Conservation (phyloP, 2,797 vertebrate genomes). For the Catamblyrhynchus diadema region DNA sequence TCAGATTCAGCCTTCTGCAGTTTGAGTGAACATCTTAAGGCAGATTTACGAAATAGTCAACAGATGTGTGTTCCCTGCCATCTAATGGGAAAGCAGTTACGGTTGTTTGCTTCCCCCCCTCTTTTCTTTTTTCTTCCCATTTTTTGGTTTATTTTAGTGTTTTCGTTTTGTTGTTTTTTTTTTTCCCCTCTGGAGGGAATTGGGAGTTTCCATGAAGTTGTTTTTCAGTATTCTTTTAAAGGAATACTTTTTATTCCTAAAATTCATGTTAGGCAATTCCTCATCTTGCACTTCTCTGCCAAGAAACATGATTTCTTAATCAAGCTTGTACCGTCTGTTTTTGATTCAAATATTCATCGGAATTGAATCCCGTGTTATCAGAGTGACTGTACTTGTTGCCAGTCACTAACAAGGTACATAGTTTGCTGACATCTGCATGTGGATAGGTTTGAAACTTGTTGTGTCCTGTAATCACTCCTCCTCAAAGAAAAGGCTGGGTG, state of each 20-base stretch:
- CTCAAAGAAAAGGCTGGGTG: neutral
- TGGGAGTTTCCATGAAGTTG: neutral
- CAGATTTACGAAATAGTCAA: neutral
- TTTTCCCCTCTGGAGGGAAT: neutral
- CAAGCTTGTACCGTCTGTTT: neutral
- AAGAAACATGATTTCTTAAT: neutral
- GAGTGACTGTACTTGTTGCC: neutral
- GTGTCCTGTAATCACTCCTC: constrained; percentile 1
- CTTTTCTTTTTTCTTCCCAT: neutral
- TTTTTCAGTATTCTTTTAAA: neutral
- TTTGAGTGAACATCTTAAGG: neutral
- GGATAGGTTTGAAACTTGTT: constrained; percentile 1
- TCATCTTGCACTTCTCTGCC: neutral
- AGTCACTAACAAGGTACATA: neutral
- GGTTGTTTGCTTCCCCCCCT: neutral
- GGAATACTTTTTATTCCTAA: neutral
- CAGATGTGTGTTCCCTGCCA: neutral
- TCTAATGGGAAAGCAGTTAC: neutral
- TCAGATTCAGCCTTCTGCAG: neutral
- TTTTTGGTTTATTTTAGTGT: neutral
- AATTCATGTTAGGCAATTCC: neutral
- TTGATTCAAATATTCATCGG: neutral
- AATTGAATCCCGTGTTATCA: neutral
- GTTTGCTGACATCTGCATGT: constrained; percentile 5
- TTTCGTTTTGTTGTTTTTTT: neutral